Base-by-base conservation (phyloP, 2,797 vertebrate species). In the Picus viridis region DNA sequence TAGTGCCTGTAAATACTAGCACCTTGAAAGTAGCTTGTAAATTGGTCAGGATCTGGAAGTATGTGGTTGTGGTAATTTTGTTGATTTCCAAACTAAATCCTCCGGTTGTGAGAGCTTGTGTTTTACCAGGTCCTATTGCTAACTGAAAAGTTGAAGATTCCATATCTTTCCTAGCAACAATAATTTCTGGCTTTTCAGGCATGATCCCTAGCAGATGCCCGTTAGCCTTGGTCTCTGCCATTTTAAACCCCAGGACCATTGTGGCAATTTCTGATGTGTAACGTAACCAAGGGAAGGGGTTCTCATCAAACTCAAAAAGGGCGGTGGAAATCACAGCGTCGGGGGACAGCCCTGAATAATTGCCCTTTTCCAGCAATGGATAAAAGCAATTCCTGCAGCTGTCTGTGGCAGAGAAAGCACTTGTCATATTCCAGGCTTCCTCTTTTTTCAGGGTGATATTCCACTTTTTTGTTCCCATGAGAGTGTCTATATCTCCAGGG, bases 211-310 rank as follows among this genome's bases (percentile, higher is more conserved):
- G 4, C 36, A 81, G 15, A 0, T 75, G 49, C 2, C 96, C 95
- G 0, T 90, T 76, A 8, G n/a, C 18, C 7, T 73, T 49, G 7
- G 30, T n/a, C 34, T 94, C 94, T 7, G 61, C 77, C 89, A 98
- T 89, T 86, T 96, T 92, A 91, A 97, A 97, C 5, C 97, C 97
- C 4, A 93, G 63, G 61, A 98, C 84, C 8, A 9, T 47, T 16
- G 96, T 86, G 34, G 45, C 12, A 1, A 92, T 93, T 45, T 89
- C 81, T 22, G 91, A 43, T 39, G 65, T 74, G 27, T 86, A 56
- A 22, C 9, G 88, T 67, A 98, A 45, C 97, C 98, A 97, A 24
- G 97, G 97, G 78, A 98, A 97, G 7, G 97, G 97, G 61, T 93
- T 97, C 3, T 94, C 73, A 7, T 96, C 51, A 88, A 98, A 98